Evolutionary conservation across 2,888 invertebrate genomes (phyloP).

Genomic region (Temnothorax rugatulus): DNA sequence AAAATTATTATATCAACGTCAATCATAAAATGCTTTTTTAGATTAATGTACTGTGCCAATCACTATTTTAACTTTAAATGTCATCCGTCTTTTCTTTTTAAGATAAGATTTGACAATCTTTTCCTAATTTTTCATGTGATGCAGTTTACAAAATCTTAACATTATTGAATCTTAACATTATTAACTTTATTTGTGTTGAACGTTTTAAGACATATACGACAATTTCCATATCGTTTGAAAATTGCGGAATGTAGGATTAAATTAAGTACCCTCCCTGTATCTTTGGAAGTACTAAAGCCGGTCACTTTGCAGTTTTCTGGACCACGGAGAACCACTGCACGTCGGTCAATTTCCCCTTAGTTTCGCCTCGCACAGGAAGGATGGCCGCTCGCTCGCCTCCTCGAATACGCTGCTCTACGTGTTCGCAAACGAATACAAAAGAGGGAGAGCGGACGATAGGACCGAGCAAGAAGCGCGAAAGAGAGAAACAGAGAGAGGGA

Average conservation of each 20-base stretch:
- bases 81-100: neutral
- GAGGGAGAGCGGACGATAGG: constrained; percentile 52
- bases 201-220: neutral
- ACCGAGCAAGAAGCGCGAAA: constrained; percentile 39
- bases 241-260: neutral
- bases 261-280: neutral
- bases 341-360: constrained; percentile 85
- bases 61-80: neutral
- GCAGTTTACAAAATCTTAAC: neutral
- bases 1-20: neutral
- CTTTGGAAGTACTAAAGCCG: neutral
- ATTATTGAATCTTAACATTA: neutral
- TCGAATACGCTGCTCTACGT: constrained; percentile 73
- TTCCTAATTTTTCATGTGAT: neutral
- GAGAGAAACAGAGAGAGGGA: constrained; percentile 6
- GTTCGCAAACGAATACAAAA: constrained; percentile 73
- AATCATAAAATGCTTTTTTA: neutral
- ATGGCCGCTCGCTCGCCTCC: constrained; percentile 73
- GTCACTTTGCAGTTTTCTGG: neutral
- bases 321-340: constrained; percentile 82
- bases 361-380: constrained; percentile 78
- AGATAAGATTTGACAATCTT: neutral
- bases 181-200: neutral
- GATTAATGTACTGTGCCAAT: neutral
- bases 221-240: neutral